Evolutionary conservation across 2,888 invertebrate genomes (phyloP).

Genomic region (Oxytorus armatus): DNA sequence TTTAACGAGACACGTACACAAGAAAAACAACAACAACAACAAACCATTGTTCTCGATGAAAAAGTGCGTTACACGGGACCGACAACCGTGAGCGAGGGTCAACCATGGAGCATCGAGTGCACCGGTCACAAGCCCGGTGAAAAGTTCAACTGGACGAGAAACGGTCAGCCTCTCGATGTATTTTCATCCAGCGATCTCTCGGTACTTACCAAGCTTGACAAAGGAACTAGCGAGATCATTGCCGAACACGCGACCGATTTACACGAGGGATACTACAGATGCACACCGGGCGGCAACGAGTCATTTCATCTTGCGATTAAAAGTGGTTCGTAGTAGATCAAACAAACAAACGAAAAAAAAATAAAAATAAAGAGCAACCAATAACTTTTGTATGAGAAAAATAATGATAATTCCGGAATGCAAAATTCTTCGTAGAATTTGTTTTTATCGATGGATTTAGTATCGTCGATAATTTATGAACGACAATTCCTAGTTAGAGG

Average conservation of each 20-base stretch:
- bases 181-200: conserved; percentile 76
- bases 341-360: conserved; percentile 45
- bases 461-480: no score
- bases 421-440: not conserved
- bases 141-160: conserved; percentile 79
- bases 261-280: conserved; percentile 81
- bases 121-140: conserved; percentile 72
- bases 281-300: conserved; percentile 74
- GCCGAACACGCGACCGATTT: conserved; percentile 74
- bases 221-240: conserved; percentile 71
- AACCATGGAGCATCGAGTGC: conserved; percentile 80
- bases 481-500: no score
- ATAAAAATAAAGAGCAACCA: not conserved
- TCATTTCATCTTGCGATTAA: conserved; percentile 77
- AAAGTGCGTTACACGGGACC: conserved; percentile 78
- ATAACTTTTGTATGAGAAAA: not conserved
- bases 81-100: conserved; percentile 74
- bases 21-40: conserved; percentile 29
- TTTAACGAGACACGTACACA: conserved; percentile 4
- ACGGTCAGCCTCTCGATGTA: conserved; percentile 77
- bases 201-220: conserved; percentile 66
- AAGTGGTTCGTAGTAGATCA: conserved; percentile 78
- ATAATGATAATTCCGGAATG: no score
- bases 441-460: no score
- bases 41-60: conserved; percentile 62